Conservation (phyloP, 2,113 vertebrate genomes). For the Phalacrocorax pelagicus region DNA sequence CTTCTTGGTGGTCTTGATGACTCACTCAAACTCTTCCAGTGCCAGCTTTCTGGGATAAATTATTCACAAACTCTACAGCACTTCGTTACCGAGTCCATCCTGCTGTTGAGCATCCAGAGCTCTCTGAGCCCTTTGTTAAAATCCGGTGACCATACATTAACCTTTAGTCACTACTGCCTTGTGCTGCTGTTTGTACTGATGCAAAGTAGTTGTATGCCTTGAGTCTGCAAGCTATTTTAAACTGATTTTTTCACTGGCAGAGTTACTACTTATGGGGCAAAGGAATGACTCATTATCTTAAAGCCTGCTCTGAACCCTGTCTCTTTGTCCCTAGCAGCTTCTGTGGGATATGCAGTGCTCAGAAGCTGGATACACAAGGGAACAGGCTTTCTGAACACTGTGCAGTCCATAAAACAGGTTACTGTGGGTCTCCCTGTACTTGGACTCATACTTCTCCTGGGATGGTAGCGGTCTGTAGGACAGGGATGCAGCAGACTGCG, state of each 20-base stretch:
- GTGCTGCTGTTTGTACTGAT: neutral
- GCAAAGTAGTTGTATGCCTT: neutral
- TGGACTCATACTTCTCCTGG: fast-evolving
- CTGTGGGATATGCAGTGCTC: neutral
- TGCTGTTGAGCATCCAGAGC: neutral
- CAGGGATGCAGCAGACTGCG: neutral
- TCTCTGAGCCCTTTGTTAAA: neutral
- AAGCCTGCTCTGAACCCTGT: neutral
- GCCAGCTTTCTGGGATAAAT: neutral
- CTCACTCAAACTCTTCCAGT: neutral
- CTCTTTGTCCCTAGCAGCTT: neutral
- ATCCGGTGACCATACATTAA: neutral
- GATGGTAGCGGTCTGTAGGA: neutral
- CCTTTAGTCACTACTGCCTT: neutral
- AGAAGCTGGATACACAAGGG: neutral
- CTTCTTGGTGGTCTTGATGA: neutral
- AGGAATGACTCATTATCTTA: neutral
- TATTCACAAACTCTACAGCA: neutral
- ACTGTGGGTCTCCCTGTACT: neutral
- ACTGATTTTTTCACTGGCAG: neutral
- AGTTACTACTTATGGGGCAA: neutral
- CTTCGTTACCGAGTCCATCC: neutral
- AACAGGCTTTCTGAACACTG: neutral
- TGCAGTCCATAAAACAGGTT: neutral
- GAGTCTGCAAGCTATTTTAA: neutral